Percentiles rank a stretch among this genome's conserved stretches.
phyloP scores from a whole-genome alignment of 2,888 invertebrate genomes.

The Apodemia zela region DNA sequence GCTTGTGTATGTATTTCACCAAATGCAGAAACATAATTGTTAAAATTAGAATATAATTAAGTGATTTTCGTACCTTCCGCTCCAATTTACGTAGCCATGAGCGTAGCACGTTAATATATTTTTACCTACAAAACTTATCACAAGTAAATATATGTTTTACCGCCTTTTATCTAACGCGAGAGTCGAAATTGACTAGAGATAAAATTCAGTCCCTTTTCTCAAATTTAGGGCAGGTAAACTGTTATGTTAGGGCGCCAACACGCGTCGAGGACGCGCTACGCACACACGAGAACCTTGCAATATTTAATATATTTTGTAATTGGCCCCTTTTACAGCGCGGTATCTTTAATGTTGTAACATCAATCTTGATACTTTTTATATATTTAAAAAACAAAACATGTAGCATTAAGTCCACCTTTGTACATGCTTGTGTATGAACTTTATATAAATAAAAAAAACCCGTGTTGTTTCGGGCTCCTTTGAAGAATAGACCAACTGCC shows the following conservation, averaged over 20 bases:
- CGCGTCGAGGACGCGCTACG: conserved; percentile 41
- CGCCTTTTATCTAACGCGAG: background rate
- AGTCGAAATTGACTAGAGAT: conserved; percentile 41
- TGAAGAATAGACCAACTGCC: no score
- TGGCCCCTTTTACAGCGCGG: conserved; percentile 52
- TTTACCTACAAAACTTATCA: background rate
- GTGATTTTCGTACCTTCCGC: no score
- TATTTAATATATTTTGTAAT: conserved; percentile 76
- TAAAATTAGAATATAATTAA: no score
- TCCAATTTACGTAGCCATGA: no score
- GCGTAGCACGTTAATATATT: no score
- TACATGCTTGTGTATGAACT: no score
- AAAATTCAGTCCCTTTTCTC: conserved; percentile 53
- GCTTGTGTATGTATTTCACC: no score
- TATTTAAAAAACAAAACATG: background rate
- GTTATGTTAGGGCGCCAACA: conserved; percentile 55
- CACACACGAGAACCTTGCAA: conserved; percentile 44
- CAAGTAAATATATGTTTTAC: conserved; percentile 14
- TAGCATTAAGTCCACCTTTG: no score
- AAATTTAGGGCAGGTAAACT: conserved; percentile 67
- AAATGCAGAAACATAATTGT: no score
- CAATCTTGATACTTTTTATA: conserved; percentile 36
- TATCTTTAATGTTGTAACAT: conserved; percentile 45
- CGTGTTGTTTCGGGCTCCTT: no score
- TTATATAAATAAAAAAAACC: no score